Percentiles rank a stretch among this genome's conserved stretches.
Evolutionary conservation across 2,888 invertebrate genomes (phyloP).

Genomic region (Arge pagana): DNA sequence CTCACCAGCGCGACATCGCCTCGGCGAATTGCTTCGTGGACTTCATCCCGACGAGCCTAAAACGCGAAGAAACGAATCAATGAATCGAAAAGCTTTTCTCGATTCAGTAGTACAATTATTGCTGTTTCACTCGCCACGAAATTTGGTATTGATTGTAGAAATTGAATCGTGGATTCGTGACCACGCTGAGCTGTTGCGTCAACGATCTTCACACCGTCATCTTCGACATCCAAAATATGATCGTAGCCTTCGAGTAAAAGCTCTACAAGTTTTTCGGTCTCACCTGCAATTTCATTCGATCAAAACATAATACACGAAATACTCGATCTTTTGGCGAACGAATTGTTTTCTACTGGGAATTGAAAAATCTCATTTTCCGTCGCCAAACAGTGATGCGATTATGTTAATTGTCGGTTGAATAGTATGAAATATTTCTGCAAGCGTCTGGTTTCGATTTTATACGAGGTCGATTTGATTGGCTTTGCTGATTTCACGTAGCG

Average conservation of each 20-base stretch:
- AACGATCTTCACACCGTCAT: slow-evolving; percentile 70
- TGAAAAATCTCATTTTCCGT: too few relatives aligned
- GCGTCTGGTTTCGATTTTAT: too few relatives aligned
- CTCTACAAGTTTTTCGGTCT: slow-evolving; percentile 69
- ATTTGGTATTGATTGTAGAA: slow-evolving; percentile 73
- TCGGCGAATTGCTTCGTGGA: slow-evolving; percentile 74
- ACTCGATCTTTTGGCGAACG: too few relatives aligned
- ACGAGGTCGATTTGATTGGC: too few relatives aligned
- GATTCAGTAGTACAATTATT: too few relatives aligned
- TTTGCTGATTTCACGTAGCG: too few relatives aligned
- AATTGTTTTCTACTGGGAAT: neutral
- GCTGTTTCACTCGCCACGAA: slow-evolving; percentile 68
- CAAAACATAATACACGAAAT: too few relatives aligned
- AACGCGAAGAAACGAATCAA: slow-evolving; percentile 15
- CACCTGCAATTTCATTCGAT: slow-evolving; percentile 63
- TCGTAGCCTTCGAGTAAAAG: slow-evolving; percentile 83
- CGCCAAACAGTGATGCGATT: too few relatives aligned
- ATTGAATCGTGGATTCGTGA: slow-evolving; percentile 69
- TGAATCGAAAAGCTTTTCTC: neutral
- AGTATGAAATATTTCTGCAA: too few relatives aligned
- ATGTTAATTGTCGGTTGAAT: too few relatives aligned
- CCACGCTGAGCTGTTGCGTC: slow-evolving; percentile 73
- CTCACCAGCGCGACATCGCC: slow-evolving; percentile 68
- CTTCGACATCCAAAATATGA: slow-evolving; percentile 79
- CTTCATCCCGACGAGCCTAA: slow-evolving; percentile 76